phyloP scores from a whole-genome alignment of 2,888 invertebrate species.

The Stegana nigrithorax region DNA sequence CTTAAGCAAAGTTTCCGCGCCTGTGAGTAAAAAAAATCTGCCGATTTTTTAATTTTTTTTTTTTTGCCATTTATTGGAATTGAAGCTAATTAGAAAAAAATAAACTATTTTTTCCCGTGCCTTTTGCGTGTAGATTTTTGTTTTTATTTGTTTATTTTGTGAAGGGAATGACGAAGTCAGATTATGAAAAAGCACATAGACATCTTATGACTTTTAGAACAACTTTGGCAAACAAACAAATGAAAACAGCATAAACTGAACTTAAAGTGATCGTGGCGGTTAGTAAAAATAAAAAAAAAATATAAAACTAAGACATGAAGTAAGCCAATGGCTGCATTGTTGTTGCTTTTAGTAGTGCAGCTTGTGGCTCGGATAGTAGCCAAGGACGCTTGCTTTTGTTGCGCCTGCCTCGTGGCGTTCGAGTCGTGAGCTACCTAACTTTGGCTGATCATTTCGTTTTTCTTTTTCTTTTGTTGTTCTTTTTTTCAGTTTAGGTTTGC shows the following conservation, averaged over 20 bases:
- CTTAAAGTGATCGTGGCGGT: not conserved
- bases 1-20: not conserved
- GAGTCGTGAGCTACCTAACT: conserved; percentile 55
- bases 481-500: conserved; percentile 6
- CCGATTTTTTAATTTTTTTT: conserved; percentile 44
- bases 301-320: not conserved
- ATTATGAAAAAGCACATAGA: not conserved
- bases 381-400: conserved; percentile 56
- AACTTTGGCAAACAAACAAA: not conserved
- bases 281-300: not conserved
- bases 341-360: not conserved
- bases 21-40: not conserved
- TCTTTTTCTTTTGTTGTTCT: conserved; percentile 4
- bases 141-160: conserved; percentile 10
- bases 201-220: not conserved
- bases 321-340: not conserved
- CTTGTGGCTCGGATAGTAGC: conserved; percentile 29
- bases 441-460: conserved; percentile 8
- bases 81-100: conserved; percentile 56
- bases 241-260: not conserved
- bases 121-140: too few species aligned
- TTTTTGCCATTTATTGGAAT: conserved; percentile 48
- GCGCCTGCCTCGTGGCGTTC: conserved; percentile 37
- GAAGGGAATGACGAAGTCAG: not conserved
- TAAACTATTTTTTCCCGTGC: too few species aligned